Conservation (phyloP, 2,888 invertebrate genomes). For the Metopia argyrocephala region DNA sequence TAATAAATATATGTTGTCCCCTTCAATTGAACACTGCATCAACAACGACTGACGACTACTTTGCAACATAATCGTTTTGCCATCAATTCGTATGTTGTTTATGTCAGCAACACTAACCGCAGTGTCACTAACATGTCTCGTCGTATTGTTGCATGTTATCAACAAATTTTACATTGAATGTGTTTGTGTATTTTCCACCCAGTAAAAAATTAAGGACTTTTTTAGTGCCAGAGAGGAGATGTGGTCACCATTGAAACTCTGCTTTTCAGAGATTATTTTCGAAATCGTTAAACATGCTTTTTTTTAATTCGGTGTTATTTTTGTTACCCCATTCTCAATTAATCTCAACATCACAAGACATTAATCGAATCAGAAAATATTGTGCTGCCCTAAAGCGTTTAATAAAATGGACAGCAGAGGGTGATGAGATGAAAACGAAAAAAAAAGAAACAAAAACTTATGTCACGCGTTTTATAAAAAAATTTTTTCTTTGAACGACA, state of each 20-base stretch:
- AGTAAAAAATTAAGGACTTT: slow-evolving; percentile 21
- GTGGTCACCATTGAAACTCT: not conserved
- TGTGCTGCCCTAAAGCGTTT: not conserved
- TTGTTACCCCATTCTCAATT: slow-evolving; percentile 1
- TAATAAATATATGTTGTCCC: not conserved
- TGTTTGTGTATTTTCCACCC: not conserved
- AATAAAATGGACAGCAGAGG: not conserved
- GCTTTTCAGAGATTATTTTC: not conserved
- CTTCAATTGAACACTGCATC: slow-evolving; percentile 35
- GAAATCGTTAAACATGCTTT: slow-evolving; percentile 40
- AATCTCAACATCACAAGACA: slow-evolving; percentile 4
- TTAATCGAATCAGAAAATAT: slow-evolving; percentile 27
- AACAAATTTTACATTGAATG: not conserved
- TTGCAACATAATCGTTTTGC: slow-evolving; percentile 65
- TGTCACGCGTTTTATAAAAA: slow-evolving; percentile 59
- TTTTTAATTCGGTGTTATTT: slow-evolving; percentile 40
- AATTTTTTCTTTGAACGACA: slow-evolving; percentile 40
- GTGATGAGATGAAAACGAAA: not conserved
- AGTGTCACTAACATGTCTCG: slow-evolving; percentile 67
- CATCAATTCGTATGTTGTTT: slow-evolving; percentile 68
- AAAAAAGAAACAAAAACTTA: slow-evolving; percentile 36
- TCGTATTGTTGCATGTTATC: slow-evolving; percentile 61
- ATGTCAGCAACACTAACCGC: slow-evolving; percentile 69
- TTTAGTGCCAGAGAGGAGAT: slow-evolving; percentile 19
- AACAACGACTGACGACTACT: slow-evolving; percentile 41